Conservation (phyloP, 2,797 vertebrate genomes). For the Oreonectes daqikongensis region DNA sequence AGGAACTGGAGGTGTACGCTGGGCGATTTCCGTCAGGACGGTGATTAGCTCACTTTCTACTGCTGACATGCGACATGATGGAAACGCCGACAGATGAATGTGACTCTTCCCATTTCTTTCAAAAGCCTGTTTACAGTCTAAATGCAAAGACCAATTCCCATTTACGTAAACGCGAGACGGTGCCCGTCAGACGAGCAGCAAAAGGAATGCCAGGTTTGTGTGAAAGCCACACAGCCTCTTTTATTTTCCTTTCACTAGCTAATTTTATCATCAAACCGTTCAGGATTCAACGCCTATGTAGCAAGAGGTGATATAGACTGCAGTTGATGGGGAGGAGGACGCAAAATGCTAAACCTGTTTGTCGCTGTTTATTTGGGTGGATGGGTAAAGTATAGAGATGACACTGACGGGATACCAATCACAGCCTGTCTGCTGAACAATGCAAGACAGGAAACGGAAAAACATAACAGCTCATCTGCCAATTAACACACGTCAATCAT, state of each 20-base stretch:
- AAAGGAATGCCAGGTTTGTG: slow-evolving; percentile 36
- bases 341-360: slow-evolving; percentile 44
- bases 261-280: slow-evolving; percentile 62
- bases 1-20: not conserved
- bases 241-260: slow-evolving; percentile 22
- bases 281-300: slow-evolving; percentile 34
- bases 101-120: not conserved
- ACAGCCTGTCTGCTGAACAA: slow-evolving; percentile 40
- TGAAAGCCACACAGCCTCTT: slow-evolving; percentile 19
- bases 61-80: not conserved
- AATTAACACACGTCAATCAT: not conserved
- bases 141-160: slow-evolving; percentile 19
- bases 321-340: slow-evolving; percentile 7
- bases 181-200: not conserved
- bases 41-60: not conserved
- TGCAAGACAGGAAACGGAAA: slow-evolving; percentile 42
- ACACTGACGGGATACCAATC: slow-evolving; percentile 64
- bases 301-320: slow-evolving; percentile 23
- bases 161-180: slow-evolving; percentile 32
- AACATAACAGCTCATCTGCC: slow-evolving; percentile 41
- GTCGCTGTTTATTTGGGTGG: slow-evolving; percentile 43
- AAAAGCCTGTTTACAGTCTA: slow-evolving; percentile 5
- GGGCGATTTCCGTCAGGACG: not conserved
- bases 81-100: not conserved
- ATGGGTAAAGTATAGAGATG: slow-evolving; percentile 69